These are phyloP conservation scores for Pyrrhia umbra DNA, from an alignment of 2,888 invertebrate species.

Conservation along the genomic window DNA sequence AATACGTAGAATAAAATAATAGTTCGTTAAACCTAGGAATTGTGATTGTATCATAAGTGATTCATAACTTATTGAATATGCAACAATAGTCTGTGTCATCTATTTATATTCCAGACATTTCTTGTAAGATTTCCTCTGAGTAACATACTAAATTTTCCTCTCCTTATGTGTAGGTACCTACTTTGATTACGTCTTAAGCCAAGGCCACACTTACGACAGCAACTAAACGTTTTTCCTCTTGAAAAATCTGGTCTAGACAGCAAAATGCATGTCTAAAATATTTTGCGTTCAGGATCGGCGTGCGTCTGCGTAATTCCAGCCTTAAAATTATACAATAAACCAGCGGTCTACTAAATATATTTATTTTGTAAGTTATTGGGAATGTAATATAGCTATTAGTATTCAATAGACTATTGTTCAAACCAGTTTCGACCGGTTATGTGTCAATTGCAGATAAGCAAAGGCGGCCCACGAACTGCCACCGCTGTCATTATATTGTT, in stretches of 20 bases:
- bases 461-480: slow-evolving; percentile 41
- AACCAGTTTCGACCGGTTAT: slow-evolving; percentile 54
- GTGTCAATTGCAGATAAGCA: slow-evolving; percentile 57
- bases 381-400: slow-evolving; percentile 53
- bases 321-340: slow-evolving; percentile 25
- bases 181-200: not conserved
- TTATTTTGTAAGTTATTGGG: slow-evolving; percentile 47
- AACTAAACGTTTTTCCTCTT: not conserved
- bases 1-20: slow-evolving; percentile 39
- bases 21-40: slow-evolving; percentile 35
- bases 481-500: slow-evolving; percentile 28
- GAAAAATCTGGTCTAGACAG: not conserved
- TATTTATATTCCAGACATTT: slow-evolving; percentile 47
- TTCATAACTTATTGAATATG: slow-evolving; percentile 39
- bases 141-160: slow-evolving; percentile 28
- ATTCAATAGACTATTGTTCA: slow-evolving; percentile 61
- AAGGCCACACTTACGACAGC: not conserved
- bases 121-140: slow-evolving; percentile 38
- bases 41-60: slow-evolving; percentile 36
- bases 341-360: slow-evolving; percentile 30
- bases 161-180: not conserved
- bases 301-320: too few relatives aligned
- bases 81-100: slow-evolving; percentile 51
- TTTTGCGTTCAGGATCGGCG: not conserved
- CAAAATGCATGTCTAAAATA: not conserved